phyloP scores from a whole-genome alignment of 2,797 vertebrate genomes.

The Rhinatrema bivittatum region DNA sequence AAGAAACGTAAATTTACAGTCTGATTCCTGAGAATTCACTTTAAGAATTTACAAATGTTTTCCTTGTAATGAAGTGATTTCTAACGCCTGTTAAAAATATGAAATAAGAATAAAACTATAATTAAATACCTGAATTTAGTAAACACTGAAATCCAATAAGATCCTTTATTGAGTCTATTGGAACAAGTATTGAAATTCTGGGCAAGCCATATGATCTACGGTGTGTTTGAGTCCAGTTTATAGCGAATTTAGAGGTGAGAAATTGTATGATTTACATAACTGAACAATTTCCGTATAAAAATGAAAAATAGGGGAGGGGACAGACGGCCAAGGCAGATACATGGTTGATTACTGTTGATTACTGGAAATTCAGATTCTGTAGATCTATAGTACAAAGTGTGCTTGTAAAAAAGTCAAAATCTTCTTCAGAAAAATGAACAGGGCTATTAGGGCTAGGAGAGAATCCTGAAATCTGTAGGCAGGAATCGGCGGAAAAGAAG shows the following conservation, averaged over 20 bases:
- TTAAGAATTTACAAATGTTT: constrained; percentile 52
- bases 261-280: background rate
- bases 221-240: background rate
- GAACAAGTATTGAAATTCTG: background rate
- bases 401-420: constrained; percentile 87
- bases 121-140: constrained; percentile 61
- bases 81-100: constrained; percentile 15
- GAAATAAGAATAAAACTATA: constrained; percentile 29
- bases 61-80: constrained; percentile 26
- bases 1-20: constrained; percentile 63
- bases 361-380: constrained; percentile 62
- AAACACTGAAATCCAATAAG: constrained; percentile 11
- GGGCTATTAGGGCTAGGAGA: constrained; percentile 75
- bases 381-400: constrained; percentile 86
- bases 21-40: constrained; percentile 68
- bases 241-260: background rate
- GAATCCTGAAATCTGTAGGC: constrained; percentile 61
- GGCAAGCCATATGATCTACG: background rate
- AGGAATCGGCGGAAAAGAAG: constrained; percentile 71
- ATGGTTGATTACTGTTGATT: background rate
- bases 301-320: background rate
- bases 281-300: accelerated
- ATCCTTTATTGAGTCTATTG: constrained; percentile 4
- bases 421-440: constrained; percentile 83
- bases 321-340: background rate